Conservation (phyloP, 1,140 invertebrate species). For the Episyrphus balteatus region DNA sequence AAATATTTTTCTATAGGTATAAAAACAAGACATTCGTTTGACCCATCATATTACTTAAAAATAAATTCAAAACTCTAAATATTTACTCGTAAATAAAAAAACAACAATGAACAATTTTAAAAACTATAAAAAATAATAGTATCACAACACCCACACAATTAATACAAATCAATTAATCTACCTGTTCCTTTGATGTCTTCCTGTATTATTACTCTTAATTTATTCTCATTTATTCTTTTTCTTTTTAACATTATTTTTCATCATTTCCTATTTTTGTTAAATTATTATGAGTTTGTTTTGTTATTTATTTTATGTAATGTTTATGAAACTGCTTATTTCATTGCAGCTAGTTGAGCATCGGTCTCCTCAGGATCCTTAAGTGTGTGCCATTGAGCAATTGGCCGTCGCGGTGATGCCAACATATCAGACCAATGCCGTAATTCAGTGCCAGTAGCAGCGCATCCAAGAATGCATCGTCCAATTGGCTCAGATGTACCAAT, state of each 20-base stretch:
- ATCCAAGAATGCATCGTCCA: conserved; percentile 92
- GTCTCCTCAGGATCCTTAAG: conserved; percentile 92
- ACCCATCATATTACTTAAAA: too few species aligned
- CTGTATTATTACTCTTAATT: too few species aligned
- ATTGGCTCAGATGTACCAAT: conserved; percentile 99
- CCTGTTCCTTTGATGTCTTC: too few species aligned
- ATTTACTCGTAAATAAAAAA: too few species aligned
- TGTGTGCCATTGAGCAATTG: conserved; percentile 99
- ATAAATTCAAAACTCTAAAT: too few species aligned
- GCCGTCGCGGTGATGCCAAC: conserved; percentile 93
- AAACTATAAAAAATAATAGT: too few species aligned
- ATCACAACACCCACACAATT: too few species aligned
- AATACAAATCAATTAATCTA: too few species aligned
- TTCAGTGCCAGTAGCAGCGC: conserved; percentile 94
- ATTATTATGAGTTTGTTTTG: neutral
- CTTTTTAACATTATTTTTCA: neutral
- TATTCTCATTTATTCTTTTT: neutral
- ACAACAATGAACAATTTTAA: too few species aligned
- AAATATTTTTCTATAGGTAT: too few species aligned
- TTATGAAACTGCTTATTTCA: conserved; percentile 20
- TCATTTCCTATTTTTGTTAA: neutral
- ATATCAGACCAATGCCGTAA: conserved; percentile 99
- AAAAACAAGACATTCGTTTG: too few species aligned
- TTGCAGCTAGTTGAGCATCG: conserved; percentile 43
- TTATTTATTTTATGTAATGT: too few species aligned